These are phyloP conservation scores for Serripes groenlandicus DNA, from an alignment of 2,888 invertebrate genomes.

Conservation along the genomic window DNA sequence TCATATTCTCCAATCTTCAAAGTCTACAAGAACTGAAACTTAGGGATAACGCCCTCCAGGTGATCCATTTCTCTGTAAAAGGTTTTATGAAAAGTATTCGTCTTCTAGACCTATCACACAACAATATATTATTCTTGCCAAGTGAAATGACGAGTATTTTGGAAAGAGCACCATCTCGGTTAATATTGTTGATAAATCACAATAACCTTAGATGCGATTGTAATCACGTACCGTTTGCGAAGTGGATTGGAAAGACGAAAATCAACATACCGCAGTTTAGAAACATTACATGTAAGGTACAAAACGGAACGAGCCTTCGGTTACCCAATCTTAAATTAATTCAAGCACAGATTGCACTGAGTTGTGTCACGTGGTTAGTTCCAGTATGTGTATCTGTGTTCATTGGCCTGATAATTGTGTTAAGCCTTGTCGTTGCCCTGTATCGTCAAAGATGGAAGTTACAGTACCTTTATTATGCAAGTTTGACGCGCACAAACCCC, in stretches of 20 bases:
- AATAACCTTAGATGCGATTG: constrained; percentile 38
- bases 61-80: constrained; percentile 20
- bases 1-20: constrained; percentile 21
- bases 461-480: constrained; percentile 39
- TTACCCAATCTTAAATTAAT: constrained; percentile 8
- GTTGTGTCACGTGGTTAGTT: constrained; percentile 35
- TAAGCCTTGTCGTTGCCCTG: constrained; percentile 24
- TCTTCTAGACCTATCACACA: constrained; percentile 33
- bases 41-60: constrained; percentile 24
- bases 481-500: constrained; percentile 35
- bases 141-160: constrained; percentile 3
- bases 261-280: constrained; percentile 6
- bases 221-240: constrained; percentile 8
- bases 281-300: constrained; percentile 7
- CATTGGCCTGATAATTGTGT: constrained; percentile 9
- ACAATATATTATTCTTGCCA: constrained; percentile 31
- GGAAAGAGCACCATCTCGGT: constrained; percentile 2
- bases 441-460: constrained; percentile 51
- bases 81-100: constrained; percentile 7
- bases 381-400: constrained; percentile 28
- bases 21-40: constrained; percentile 14
- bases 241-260: constrained; percentile 31
- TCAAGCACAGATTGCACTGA: constrained; percentile 8
- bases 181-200: constrained; percentile 6
- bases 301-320: constrained; percentile 1